phyloP scores from a whole-genome alignment of 2,888 invertebrate genomes.

The Euplexia lucipara region DNA sequence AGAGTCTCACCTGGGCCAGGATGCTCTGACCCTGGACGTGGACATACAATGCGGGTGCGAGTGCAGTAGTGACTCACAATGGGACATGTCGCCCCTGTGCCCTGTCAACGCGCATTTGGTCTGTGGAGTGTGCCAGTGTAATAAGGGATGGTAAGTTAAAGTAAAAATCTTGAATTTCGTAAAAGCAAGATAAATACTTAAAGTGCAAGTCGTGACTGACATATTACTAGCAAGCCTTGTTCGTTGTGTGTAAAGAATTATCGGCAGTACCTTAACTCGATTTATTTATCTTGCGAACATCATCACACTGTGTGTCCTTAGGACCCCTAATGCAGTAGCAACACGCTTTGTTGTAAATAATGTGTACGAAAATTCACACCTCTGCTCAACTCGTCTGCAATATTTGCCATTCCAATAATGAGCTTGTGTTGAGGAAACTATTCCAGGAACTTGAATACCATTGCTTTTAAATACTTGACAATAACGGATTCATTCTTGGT shows the following conservation, averaged over 20 bases:
- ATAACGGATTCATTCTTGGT: conserved; percentile 15
- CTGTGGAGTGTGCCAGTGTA: conserved; percentile 93
- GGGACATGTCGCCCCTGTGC: conserved; percentile 78
- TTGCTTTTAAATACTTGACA: conserved; percentile 29
- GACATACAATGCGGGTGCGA: conserved; percentile 94
- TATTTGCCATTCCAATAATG: conserved; percentile 90
- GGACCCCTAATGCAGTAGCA: conserved; percentile 1
- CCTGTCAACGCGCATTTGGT: conserved; percentile 90
- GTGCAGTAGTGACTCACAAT: conserved; percentile 85
- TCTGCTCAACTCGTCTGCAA: conserved; percentile 92
- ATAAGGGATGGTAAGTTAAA: conserved; percentile 91
- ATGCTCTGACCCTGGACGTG: conserved; percentile 93
- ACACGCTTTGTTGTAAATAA: conserved; percentile 56
- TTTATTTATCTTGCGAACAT: too few species aligned
- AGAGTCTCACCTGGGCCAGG: conserved; percentile 94
- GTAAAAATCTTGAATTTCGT: not conserved
- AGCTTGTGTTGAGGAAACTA: conserved; percentile 87
- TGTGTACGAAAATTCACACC: conserved; percentile 90
- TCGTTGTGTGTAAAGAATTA: too few species aligned
- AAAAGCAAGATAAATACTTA: not conserved
- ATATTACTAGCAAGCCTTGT: too few species aligned
- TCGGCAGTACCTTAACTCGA: too few species aligned
- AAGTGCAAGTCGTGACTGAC: too few species aligned
- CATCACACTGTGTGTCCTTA: not conserved
- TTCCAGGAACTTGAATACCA: conserved; percentile 26